Conservation (phyloP, 53 echinoderm and acorn worm species). For the Mesocentrotus franciscanus region DNA sequence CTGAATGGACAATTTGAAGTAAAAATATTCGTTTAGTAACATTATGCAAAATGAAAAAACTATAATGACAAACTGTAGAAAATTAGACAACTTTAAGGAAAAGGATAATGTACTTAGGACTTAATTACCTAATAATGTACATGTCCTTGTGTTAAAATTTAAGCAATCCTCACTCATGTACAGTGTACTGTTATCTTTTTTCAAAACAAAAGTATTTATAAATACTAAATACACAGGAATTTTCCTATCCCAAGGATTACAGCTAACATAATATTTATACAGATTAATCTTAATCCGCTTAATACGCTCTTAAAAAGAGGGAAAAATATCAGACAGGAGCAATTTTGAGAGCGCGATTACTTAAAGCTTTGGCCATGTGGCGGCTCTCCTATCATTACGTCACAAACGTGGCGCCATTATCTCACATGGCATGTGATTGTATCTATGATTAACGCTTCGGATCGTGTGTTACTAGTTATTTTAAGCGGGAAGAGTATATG, state of each 20-base stretch:
- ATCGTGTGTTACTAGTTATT: conserved; percentile 39
- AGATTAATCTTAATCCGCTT: not conserved
- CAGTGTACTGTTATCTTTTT: not conserved
- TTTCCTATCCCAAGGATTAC: not conserved
- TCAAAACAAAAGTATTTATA: not conserved
- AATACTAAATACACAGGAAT: not conserved
- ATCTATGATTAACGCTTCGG: not conserved
- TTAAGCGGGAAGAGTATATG: not conserved
- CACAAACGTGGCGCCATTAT: conserved; percentile 9
- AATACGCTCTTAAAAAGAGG: no score
- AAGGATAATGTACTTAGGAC: no score
- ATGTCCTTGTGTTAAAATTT: no score
- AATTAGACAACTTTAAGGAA: no score
- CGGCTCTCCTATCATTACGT: not conserved
- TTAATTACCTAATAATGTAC: no score
- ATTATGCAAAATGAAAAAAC: no score
- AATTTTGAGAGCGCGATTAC: not conserved
- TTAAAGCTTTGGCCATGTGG: not conserved
- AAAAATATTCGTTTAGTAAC: no score
- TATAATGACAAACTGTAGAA: no score
- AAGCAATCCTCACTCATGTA: no score
- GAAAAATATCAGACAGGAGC: not conserved
- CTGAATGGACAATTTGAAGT: no score
- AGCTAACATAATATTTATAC: not conserved
- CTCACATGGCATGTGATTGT: not conserved